A percentile compares a stretch with the other conserved stretches of the same genome.
Conservation (phyloP, 2,113 vertebrate species). For the Buteo buteo region DNA sequence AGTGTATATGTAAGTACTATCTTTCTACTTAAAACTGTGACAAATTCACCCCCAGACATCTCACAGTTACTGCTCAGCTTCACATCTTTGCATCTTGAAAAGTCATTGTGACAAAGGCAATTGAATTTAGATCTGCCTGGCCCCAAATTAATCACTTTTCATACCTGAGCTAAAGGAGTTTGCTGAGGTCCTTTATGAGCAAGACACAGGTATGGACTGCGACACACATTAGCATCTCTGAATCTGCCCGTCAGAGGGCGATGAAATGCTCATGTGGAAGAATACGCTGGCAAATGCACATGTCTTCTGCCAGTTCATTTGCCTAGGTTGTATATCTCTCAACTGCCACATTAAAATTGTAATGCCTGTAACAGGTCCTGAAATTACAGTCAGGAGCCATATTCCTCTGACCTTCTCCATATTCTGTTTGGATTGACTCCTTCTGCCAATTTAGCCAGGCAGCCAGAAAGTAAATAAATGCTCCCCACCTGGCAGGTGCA, state of each 20-base stretch:
- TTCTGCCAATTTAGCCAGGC: not conserved
- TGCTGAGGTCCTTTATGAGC: not conserved
- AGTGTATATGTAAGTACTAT: not conserved
- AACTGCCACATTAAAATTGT: not conserved
- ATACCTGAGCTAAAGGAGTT: not conserved
- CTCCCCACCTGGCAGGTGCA: slow-evolving; percentile 2
- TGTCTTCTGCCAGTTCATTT: not conserved
- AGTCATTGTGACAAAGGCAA: not conserved
- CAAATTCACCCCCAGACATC: not conserved
- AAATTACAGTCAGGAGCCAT: not conserved
- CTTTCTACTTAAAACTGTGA: not conserved
- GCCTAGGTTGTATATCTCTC: not conserved
- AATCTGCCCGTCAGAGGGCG: not conserved
- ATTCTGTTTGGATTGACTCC: not conserved
- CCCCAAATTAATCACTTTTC: not conserved
- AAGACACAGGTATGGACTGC: not conserved
- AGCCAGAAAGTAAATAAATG: not conserved
- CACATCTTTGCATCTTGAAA: not conserved
- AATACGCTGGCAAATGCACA: not conserved
- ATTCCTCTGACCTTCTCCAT: not conserved
- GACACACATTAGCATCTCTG: not conserved
- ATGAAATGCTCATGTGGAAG: not conserved
- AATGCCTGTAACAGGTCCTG: not conserved
- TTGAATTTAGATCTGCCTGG: not conserved
- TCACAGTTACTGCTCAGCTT: not conserved